phyloP scores from a whole-genome alignment of 2,888 invertebrate species.

The Yponomeuta evonymella region DNA sequence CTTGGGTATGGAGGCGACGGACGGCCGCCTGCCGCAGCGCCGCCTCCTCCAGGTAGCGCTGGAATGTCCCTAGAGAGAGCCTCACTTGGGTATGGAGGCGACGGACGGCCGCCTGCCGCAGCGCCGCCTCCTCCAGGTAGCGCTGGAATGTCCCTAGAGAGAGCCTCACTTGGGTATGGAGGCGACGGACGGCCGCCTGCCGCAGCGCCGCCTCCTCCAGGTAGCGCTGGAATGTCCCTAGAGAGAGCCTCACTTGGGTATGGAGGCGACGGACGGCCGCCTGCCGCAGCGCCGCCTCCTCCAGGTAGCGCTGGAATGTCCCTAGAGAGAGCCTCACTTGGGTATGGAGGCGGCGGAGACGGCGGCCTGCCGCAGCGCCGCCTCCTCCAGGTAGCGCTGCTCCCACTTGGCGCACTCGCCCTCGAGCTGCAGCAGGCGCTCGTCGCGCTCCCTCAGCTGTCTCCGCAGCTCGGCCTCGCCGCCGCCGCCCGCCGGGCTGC shows the following conservation, averaged over 20 bases:
- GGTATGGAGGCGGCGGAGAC: slow-evolving; percentile 87
- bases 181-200: too few relatives aligned
- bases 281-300: too few relatives aligned
- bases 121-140: slow-evolving; percentile 87
- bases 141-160: slow-evolving; percentile 74
- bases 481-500: slow-evolving; percentile 37
- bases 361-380: slow-evolving; percentile 85
- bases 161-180: slow-evolving; percentile 85
- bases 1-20: slow-evolving; percentile 86
- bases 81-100: slow-evolving; percentile 82
- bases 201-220: slow-evolving; percentile 71
- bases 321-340: slow-evolving; percentile 59
- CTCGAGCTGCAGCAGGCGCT: slow-evolving; percentile 77
- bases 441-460: slow-evolving; percentile 62
- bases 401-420: slow-evolving; percentile 91
- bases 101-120: slow-evolving; percentile 89
- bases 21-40: slow-evolving; percentile 87
- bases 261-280: too few relatives aligned
- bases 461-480: slow-evolving; percentile 69
- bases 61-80: slow-evolving; percentile 33
- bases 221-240: slow-evolving; percentile 76
- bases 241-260: slow-evolving; percentile 87
- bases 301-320: slow-evolving; percentile 15
- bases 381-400: slow-evolving; percentile 89
- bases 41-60: slow-evolving; percentile 88